Evolutionary conservation across 2,888 invertebrate species (phyloP), one percentile per base, ranked within the genome.

Genomic region (Dysmachus trigonus): DNA sequence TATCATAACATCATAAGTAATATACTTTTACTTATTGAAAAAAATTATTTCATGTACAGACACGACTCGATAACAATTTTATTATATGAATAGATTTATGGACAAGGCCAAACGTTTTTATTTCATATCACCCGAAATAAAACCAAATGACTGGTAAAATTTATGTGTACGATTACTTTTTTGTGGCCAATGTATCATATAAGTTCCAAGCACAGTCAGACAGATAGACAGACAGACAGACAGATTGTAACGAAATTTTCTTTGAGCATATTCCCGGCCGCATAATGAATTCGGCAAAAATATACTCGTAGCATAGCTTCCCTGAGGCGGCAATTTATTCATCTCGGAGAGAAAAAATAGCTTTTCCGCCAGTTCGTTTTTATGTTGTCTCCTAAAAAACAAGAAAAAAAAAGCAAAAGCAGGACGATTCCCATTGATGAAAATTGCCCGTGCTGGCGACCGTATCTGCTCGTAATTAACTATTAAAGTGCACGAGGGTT

Each of bases 401-500:
- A 1, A 31, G 13, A 38, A 27, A 47, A 10, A 77, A 77, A 77
- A 77, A 30, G 27, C 13, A 77, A 77, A 77, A 77, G 77, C 77
- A 27, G 30, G 30, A n/a, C 6, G 47, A 27, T 47, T 77, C 30
- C 30, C 47, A 77, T 77, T 77, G 77, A 77, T 47, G 41, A 47
- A 76, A 77, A 77, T 77, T 77, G 30, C 30, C 30, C 41, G 77
- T 27, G 47, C 47, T 27, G 47, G 30, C n/a, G 47, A 76, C 76
- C 38, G 33, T 76, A 76, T 76, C 76, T 38, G 0, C 27, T 27
- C 27, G 77, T 77, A 77, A 77, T 77, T 77, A 77, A 77, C 77
- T 77, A 77, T 47, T 77, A 77, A 77, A 77, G 47, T 77, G 77
- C 77, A 77, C 18, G 77, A 51, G 77, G 62, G 77, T 77, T 77